Percentiles rank a stretch among this genome's conserved stretches.
Conservation (phyloP, 2,888 invertebrate genomes). For the Micoletzkya japonica region DNA sequence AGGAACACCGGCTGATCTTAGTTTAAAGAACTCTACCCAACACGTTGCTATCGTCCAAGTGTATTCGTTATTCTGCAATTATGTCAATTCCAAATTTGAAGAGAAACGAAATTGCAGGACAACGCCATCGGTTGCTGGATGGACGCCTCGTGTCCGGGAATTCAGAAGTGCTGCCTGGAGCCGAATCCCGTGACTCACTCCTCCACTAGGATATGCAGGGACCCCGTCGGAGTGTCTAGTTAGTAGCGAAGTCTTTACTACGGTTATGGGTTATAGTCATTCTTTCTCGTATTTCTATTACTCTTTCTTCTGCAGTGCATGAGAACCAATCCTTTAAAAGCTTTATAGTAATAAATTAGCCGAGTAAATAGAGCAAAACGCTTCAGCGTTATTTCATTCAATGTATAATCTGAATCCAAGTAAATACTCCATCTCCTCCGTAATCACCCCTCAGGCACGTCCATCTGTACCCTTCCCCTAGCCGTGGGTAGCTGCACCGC, state of each 20-base stretch:
- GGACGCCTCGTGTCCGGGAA: conserved; percentile 61
- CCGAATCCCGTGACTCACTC: conserved; percentile 60
- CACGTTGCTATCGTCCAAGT: too few species aligned
- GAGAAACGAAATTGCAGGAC: conserved; percentile 39
- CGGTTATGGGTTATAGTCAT: neutral
- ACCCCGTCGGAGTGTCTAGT: conserved; percentile 59
- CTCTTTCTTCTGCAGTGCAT: neutral
- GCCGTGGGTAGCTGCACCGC: conserved; percentile 57
- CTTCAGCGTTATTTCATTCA: too few species aligned
- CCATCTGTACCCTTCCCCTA: conserved; percentile 56
- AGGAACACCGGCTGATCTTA: too few species aligned
- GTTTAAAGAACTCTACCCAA: too few species aligned
- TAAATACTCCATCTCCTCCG: too few species aligned
- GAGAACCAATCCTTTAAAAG: too few species aligned
- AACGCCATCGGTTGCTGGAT: conserved; percentile 60
- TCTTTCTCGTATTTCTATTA: neutral
- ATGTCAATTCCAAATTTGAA: neutral
- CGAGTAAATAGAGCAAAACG: too few species aligned
- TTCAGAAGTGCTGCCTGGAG: conserved; percentile 63
- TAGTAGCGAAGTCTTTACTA: conserved; percentile 22
- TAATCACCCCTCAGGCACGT: conserved; percentile 41
- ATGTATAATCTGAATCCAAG: too few species aligned
- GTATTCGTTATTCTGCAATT: neutral
- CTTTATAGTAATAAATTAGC: too few species aligned
- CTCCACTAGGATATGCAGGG: conserved; percentile 59